These are phyloP conservation scores for Cyphomyrus plagiostoma DNA, from an alignment of 2,113 vertebrate species.

Conservation along the genomic window DNA sequence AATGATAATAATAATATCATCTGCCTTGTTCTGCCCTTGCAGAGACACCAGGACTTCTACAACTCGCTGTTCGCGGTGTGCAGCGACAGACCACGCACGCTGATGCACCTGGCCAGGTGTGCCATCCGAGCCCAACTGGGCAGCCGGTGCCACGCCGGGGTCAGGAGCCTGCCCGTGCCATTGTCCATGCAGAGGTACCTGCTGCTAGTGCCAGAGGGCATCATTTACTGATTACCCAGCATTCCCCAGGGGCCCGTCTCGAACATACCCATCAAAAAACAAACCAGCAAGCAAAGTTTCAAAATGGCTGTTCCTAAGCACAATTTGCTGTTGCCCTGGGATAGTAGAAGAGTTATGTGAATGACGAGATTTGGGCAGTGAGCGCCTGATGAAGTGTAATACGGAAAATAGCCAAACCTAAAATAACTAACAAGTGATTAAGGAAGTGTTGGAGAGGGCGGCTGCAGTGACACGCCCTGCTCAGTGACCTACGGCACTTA, in stretches of 20 bases:
- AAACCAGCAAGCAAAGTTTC: background rate
- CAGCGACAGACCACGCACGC: slow-evolving; percentile 72
- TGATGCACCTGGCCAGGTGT: slow-evolving; percentile 83
- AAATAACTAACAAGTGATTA: background rate
- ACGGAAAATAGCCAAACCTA: background rate
- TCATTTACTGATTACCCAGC: slow-evolving; percentile 55
- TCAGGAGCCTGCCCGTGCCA: slow-evolving; percentile 73
- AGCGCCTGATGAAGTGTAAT: background rate
- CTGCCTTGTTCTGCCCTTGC: slow-evolving; percentile 32
- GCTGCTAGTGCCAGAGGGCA: slow-evolving; percentile 81
- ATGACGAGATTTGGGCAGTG: background rate
- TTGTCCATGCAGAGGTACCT: slow-evolving; percentile 74
- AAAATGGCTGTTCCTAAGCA: background rate
- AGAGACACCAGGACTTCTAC: slow-evolving; percentile 80
- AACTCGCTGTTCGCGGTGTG: slow-evolving; percentile 81
- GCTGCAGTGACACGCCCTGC: background rate
- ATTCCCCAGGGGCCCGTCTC: background rate
- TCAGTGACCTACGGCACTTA: background rate
- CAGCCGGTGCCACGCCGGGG: slow-evolving; percentile 60
- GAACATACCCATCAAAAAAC: background rate
- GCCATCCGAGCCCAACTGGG: slow-evolving; percentile 63
- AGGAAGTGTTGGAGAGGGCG: background rate
- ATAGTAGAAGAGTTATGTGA: background rate
- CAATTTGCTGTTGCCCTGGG: background rate
- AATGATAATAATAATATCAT: background rate